These are phyloP conservation scores for Dendrophyllia cribrosa DNA, from an alignment of 64 coral and sea anemone genomes.

Conservation along the genomic window DNA sequence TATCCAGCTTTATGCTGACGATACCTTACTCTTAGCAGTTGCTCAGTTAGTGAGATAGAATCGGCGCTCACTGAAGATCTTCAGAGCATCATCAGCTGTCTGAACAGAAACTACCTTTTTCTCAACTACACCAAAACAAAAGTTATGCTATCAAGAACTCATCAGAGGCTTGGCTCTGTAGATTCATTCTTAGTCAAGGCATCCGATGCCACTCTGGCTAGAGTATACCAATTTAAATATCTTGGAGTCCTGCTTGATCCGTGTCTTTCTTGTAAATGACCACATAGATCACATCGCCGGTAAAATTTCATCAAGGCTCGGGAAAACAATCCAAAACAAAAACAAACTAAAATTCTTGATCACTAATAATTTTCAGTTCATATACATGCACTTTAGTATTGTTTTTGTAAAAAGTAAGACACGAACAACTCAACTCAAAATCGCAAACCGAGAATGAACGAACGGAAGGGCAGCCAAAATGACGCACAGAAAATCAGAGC, in stretches of 20 bases:
- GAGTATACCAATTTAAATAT: constrained; percentile 41
- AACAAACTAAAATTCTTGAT: too few species aligned
- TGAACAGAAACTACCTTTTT: constrained; percentile 40
- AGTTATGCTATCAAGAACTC: constrained; percentile 49
- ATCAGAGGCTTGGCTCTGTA: constrained; percentile 25
- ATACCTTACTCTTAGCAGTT: not conserved
- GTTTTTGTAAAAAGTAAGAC: too few species aligned
- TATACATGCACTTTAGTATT: too few species aligned
- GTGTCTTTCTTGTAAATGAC: constrained; percentile 23
- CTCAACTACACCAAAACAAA: constrained; percentile 59
- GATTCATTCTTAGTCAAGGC: not conserved
- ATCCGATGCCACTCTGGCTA: not conserved
- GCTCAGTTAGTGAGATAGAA: too few species aligned
- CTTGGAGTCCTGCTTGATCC: constrained; percentile 35
- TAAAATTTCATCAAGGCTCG: constrained; percentile 28
- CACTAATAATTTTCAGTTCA: too few species aligned
- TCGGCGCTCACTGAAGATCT: constrained; percentile 28
- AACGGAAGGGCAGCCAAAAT: too few species aligned
- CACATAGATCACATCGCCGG: not conserved
- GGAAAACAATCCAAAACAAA: too few species aligned
- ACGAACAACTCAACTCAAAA: too few species aligned
- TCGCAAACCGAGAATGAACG: too few species aligned
- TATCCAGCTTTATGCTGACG: constrained; percentile 60
- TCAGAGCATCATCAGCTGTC: constrained; percentile 29
- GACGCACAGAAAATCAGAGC: too few species aligned